Conservation (phyloP, 2,797 vertebrate genomes). For the Gouania willdenowi region DNA sequence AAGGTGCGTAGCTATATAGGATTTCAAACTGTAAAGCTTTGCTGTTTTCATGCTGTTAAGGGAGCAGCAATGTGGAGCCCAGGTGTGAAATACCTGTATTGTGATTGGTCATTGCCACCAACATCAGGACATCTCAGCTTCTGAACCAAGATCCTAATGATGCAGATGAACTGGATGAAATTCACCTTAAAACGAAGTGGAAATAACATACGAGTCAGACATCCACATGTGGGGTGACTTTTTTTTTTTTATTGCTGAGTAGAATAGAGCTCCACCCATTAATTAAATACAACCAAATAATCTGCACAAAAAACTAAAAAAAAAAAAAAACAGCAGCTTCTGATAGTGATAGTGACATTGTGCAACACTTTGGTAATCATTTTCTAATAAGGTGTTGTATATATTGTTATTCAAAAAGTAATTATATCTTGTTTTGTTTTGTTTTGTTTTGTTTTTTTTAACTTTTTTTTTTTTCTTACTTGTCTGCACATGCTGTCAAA, state of each 20-base stretch:
- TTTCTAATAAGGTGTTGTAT: no score
- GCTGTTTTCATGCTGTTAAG: no score
- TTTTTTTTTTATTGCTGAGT: not conserved
- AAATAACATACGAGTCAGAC: not conserved
- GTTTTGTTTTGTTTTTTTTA: no score
- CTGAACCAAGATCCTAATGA: conserved; percentile 87
- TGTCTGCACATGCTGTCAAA: no score
- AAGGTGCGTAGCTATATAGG: no score
- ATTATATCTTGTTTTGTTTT: no score
- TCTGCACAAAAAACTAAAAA: not conserved
- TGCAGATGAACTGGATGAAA: conserved; percentile 88
- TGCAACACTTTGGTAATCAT: no score
- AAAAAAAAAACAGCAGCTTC: no score
- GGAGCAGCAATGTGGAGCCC: not conserved
- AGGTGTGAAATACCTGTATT: conserved; percentile 78
- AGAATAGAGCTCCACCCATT: conserved; percentile 1
- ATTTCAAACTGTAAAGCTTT: not conserved
- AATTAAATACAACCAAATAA: no score
- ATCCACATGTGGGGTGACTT: not conserved
- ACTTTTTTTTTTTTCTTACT: no score
- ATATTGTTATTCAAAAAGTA: no score
- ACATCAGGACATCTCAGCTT: conserved; percentile 87
- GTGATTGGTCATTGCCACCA: conserved; percentile 85
- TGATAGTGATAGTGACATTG: no score
- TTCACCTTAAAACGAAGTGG: conserved; percentile 76